Evolutionary conservation across 2,888 invertebrate genomes (phyloP), one percentile per base, ranked within the genome.

Genomic region (Plagiodera versicolora): DNA sequence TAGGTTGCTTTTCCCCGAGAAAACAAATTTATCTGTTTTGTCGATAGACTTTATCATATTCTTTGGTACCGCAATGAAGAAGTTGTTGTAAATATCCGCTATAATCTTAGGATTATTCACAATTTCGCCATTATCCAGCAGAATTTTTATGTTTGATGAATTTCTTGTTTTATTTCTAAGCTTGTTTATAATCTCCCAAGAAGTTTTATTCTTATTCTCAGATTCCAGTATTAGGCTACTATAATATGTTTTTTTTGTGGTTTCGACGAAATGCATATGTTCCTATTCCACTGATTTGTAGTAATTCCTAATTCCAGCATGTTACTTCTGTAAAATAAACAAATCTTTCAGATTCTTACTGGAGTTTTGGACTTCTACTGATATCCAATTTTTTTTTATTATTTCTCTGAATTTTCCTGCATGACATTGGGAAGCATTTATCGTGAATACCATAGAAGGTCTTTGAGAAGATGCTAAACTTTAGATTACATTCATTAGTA

Each of bases 391-490:
- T 49, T 49, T 49, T 24, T 45, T n/a, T n/a, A n/a, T n/a, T 16
- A 45, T 45, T 14, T 14, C 24, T 28, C 49, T 28, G 49, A 24
- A 14, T 17, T 8, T 17, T 49, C 16, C 49, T 49, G 11, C 20
- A n/a, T 49, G 49, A 49, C 49, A 49, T 49, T 49, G 49, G 49
- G 14, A 28, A 49, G 28, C 49, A 49, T 24, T n/a, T 49, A 24
- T 49, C 49, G 14, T 49, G 28, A n/a, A 49, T 49, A 20, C 11
- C 24, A 16, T 11, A 19, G 47, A 47, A 47, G 11, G 8, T 47
- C n/a, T 47, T 47, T 47, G 19, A 46, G 19, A 47, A 47, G 19
- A 47, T 47, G 11, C 19, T 18, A 2, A 47, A 47, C 19, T 47
- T 47, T 19, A 19, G 18, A 47, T 47, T 47, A 19, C 47, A 47